Conservation (phyloP, 2,888 invertebrate species). For the Panzeria rudis region DNA sequence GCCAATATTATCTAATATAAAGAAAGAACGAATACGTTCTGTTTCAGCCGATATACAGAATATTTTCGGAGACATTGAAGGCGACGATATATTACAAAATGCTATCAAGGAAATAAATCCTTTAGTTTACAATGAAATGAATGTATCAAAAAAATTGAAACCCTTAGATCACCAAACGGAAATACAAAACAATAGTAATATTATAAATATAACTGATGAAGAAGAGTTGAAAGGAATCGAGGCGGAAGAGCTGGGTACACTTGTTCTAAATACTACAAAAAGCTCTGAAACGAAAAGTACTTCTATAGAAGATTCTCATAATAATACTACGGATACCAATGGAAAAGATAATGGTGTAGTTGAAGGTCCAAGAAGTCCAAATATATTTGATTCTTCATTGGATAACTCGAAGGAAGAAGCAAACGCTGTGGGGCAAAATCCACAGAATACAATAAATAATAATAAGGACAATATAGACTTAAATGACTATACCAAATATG, state of each 20-base stretch:
- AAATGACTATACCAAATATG: conserved; percentile 56
- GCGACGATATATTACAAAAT: conserved; percentile 75
- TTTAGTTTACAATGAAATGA: conserved; percentile 76
- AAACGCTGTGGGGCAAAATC: neutral
- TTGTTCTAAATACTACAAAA: conserved; percentile 8
- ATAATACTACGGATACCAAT: neutral
- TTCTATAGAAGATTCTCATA: neutral
- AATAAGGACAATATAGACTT: conserved; percentile 42
- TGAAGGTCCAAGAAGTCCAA: conserved; percentile 71
- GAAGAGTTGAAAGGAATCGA: conserved; percentile 58
- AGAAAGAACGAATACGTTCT: conserved; percentile 74
- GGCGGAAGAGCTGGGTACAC: conserved; percentile 47
- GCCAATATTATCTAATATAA: conserved; percentile 76
- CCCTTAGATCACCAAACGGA: conserved; percentile 20
- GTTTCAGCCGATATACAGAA: conserved; percentile 76
- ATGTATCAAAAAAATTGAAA: conserved; percentile 29
- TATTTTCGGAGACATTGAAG: conserved; percentile 77
- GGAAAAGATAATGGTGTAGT: neutral
- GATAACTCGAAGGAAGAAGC: conserved; percentile 69
- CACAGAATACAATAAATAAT: neutral
- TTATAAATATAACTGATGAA: conserved; percentile 75
- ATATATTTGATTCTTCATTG: conserved; percentile 74
- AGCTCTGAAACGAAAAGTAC: neutral
- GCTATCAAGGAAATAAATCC: conserved; percentile 76
- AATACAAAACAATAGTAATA: conserved; percentile 55